A percentile compares a stretch with the other conserved stretches of the same genome.
Conservation (phyloP, 2,888 invertebrate genomes). For the Heliconius ethilla region DNA sequence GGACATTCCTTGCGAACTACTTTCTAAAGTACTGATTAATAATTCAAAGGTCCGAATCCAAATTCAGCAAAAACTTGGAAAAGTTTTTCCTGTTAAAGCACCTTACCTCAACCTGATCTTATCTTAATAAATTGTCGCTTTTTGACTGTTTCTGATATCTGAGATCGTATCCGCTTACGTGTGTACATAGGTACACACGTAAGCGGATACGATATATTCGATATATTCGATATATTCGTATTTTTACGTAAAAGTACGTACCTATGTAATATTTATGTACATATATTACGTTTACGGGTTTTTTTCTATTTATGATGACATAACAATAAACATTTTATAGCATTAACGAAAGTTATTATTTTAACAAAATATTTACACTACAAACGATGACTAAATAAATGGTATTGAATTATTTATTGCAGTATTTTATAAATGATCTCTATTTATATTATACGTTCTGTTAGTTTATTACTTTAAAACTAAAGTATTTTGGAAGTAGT, state of each 20-base stretch:
- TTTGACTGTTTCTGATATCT: slow-evolving; percentile 24
- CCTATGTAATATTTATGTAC: not conserved
- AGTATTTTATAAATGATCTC: not conserved
- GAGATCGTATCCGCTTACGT: not conserved
- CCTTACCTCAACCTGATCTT: slow-evolving; percentile 50
- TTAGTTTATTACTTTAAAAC: not conserved
- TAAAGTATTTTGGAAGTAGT: not conserved
- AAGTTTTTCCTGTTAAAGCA: slow-evolving; percentile 69
- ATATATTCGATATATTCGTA: no score
- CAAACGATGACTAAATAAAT: not conserved
- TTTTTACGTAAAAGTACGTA: not conserved
- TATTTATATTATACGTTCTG: not conserved
- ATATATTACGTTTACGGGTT: not conserved
- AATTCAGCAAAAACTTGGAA: slow-evolving; percentile 54
- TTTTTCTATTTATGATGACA: slow-evolving; percentile 6
- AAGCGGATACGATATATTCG: no score
- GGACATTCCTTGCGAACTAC: slow-evolving; percentile 75
- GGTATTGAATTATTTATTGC: not conserved
- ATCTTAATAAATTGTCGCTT: slow-evolving; percentile 45
- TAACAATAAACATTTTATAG: not conserved
- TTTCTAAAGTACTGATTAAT: slow-evolving; percentile 73
- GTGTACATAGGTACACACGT: not conserved
- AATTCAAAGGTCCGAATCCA: slow-evolving; percentile 68
- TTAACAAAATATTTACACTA: not conserved
- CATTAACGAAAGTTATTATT: not conserved